Percentiles rank a stretch among this genome's conserved stretches.
Conservation (phyloP, 2,113 vertebrate species). For the Oenanthe melanoleuca region DNA sequence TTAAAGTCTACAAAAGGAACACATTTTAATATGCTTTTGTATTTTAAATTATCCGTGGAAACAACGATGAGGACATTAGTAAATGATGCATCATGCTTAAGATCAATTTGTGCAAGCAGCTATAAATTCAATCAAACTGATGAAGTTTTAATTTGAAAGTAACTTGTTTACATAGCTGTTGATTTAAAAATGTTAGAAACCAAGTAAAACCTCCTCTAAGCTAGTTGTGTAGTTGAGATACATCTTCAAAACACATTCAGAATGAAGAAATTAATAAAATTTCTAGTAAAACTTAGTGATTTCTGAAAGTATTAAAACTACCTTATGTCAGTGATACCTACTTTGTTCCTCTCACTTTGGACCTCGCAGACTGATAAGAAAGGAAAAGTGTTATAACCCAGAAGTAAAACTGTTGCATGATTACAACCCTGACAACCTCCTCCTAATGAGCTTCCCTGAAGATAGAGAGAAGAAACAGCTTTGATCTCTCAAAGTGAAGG, state of each 20-base stretch:
- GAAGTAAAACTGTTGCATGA: slow-evolving; percentile 78
- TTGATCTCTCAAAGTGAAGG: slow-evolving; percentile 76
- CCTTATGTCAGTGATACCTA: slow-evolving; percentile 72
- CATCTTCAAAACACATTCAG: neutral
- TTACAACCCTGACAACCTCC: slow-evolving; percentile 78
- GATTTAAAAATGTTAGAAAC: neutral
- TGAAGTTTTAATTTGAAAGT: neutral
- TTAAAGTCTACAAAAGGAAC: neutral
- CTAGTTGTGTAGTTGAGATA: neutral
- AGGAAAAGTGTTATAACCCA: slow-evolving; percentile 73
- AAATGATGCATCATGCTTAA: neutral
- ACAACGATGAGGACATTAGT: neutral
- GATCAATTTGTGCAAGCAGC: neutral
- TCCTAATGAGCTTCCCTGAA: slow-evolving; percentile 78
- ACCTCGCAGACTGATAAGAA: slow-evolving; percentile 79
- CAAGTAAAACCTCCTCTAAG: neutral
- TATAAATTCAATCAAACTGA: neutral
- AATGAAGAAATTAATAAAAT: neutral
- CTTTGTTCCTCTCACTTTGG: slow-evolving; percentile 79
- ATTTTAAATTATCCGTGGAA: neutral
- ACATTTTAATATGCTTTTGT: neutral
- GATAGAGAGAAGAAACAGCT: slow-evolving; percentile 75
- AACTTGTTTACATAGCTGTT: neutral
- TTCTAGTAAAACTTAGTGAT: neutral
- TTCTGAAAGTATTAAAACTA: slow-evolving; percentile 57